Percentiles rank a stretch among this genome's conserved stretches.
phyloP scores from a whole-genome alignment of 2,888 invertebrate species.

The Leptopilina syphax region DNA sequence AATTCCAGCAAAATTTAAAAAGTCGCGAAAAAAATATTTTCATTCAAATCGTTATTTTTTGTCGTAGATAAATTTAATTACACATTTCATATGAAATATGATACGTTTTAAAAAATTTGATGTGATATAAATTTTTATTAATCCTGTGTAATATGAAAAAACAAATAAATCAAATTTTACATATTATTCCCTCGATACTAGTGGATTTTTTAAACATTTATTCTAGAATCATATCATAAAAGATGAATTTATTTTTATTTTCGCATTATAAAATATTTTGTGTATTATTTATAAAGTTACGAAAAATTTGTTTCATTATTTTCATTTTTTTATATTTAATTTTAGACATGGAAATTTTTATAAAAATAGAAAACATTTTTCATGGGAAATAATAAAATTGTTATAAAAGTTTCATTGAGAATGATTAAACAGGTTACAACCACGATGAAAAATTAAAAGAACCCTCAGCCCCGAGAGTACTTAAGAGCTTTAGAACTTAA shows the following conservation, averaged over 20 bases:
- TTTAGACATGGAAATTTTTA: background rate
- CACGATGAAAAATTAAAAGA: conserved; percentile 9
- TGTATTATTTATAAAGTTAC: too few relatives aligned
- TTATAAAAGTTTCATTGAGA: conserved; percentile 8
- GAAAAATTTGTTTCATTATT: background rate
- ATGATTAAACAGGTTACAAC: background rate
- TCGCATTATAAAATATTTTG: too few relatives aligned
- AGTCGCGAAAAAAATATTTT: too few relatives aligned
- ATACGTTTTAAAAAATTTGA: too few relatives aligned
- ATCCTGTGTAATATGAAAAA: background rate
- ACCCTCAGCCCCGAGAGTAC: background rate
- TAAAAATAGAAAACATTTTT: background rate
- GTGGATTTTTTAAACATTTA: background rate
- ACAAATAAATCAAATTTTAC: background rate
- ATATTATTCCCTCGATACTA: conserved; percentile 16
- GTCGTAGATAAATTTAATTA: too few relatives aligned
- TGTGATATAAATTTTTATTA: background rate
- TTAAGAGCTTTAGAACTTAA: conserved; percentile 4
- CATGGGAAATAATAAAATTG: conserved; percentile 11
- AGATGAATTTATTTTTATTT: too few relatives aligned
- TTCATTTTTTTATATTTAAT: background rate
- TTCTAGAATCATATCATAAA: background rate
- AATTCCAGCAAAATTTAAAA: too few relatives aligned
- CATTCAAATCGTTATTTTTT: too few relatives aligned
- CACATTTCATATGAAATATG: too few relatives aligned